phyloP scores from a whole-genome alignment of 2,113 vertebrate genomes.

The Cyprinodon tularosa region DNA sequence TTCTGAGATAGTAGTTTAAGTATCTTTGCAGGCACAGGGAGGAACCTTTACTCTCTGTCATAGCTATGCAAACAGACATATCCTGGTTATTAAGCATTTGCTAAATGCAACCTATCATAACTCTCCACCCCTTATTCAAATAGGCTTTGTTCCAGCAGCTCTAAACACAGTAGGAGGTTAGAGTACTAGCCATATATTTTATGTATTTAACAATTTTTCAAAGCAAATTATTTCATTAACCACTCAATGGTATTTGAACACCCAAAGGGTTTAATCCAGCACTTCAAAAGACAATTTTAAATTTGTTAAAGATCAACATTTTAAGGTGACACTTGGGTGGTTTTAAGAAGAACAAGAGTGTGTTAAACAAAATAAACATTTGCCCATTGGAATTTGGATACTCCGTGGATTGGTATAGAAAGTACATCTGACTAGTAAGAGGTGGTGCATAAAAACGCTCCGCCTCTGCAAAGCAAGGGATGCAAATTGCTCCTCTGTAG shows the following conservation, averaged over 20 bases:
- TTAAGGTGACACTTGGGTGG: background rate
- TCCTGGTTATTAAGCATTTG: slow-evolving; percentile 71
- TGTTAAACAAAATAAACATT: slow-evolving; percentile 62
- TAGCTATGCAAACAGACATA: slow-evolving; percentile 75
- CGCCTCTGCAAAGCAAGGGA: slow-evolving; percentile 68
- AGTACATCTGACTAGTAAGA: slow-evolving; percentile 43
- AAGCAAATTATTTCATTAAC: slow-evolving; percentile 13
- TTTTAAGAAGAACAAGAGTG: slow-evolving; percentile 19
- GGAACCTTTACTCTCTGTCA: slow-evolving; percentile 58
- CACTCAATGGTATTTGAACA: slow-evolving; percentile 10
- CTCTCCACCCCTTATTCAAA: slow-evolving; percentile 74
- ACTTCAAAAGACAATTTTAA: background rate
- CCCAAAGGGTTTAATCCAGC: background rate
- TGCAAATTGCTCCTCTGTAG: slow-evolving; percentile 76
- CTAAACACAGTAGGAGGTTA: slow-evolving; percentile 9
- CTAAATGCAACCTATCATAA: slow-evolving; percentile 54
- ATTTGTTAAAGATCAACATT: background rate
- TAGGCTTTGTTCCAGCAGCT: slow-evolving; percentile 23
- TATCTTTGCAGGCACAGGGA: slow-evolving; percentile 28
- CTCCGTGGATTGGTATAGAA: slow-evolving; percentile 33
- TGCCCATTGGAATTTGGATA: slow-evolving; percentile 47
- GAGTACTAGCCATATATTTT: slow-evolving; percentile 19
- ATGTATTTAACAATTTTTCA: slow-evolving; percentile 24
- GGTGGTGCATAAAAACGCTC: slow-evolving; percentile 64
- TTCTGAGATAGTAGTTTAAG: slow-evolving; percentile 21